Conservation (phyloP, 2,113 vertebrate genomes). For the Pycnonotus jocosus region DNA sequence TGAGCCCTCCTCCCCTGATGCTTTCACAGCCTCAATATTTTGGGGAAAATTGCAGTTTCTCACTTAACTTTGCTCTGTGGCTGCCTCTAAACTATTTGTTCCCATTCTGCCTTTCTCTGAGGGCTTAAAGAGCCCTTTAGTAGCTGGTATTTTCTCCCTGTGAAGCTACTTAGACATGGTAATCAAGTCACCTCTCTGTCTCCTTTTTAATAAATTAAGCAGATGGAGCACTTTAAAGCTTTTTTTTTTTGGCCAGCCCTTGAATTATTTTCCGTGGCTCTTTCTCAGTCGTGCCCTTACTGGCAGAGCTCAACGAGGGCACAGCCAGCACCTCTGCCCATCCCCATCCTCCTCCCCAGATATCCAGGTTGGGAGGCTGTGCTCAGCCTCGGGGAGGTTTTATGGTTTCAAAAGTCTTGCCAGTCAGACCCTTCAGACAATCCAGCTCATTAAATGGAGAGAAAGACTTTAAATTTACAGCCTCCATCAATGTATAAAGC, state of each 20-base stretch:
- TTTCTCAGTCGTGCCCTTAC: not conserved
- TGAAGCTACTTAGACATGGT: slow-evolving; percentile 48
- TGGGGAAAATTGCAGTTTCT: not conserved
- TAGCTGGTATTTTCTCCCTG: slow-evolving; percentile 21
- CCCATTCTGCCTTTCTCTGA: slow-evolving; percentile 8
- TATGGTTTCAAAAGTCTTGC: not conserved
- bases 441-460: slow-evolving; percentile 51
- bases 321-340: not conserved
- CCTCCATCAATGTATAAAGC: slow-evolving; percentile 3
- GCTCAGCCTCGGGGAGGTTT: not conserved
- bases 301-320: not conserved
- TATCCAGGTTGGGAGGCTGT: not conserved
- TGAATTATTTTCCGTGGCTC: not conserved
- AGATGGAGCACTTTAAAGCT: slow-evolving; percentile 1
- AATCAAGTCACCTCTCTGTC: slow-evolving; percentile 55
- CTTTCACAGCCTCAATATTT: not conserved
- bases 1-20: not conserved
- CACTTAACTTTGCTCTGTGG: not conserved
- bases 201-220: slow-evolving; percentile 57
- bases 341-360: not conserved
- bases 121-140: slow-evolving; percentile 33
- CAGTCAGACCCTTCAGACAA: slow-evolving; percentile 22
- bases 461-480: not conserved
- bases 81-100: not conserved
- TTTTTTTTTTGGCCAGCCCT: not conserved